Conservation (phyloP, 2,113 vertebrate species). For the Saccopteryx bilineata region DNA sequence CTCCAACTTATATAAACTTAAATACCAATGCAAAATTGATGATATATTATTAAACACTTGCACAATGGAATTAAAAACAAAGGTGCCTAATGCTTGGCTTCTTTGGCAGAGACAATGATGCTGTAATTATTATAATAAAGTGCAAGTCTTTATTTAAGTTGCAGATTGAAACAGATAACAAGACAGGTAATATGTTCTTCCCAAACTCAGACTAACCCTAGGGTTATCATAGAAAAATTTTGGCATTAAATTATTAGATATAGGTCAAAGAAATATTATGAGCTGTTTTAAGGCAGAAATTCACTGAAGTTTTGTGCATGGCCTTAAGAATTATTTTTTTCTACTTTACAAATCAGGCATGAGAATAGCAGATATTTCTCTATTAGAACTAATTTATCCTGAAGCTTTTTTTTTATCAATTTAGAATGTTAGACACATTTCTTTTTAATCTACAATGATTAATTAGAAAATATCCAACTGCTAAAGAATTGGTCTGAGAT, state of each 20-base stretch:
- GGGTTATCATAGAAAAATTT: neutral
- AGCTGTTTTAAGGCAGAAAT: neutral
- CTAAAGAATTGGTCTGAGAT: neutral
- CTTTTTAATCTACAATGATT: neutral
- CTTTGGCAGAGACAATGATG: neutral
- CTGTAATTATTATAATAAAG: neutral
- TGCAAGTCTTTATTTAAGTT: neutral
- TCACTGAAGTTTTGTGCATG: neutral
- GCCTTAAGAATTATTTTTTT: neutral
- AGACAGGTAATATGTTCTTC: constrained; percentile 15
- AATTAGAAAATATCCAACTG: constrained; percentile 37
- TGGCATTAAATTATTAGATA: constrained; percentile 31
- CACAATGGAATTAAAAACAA: neutral
- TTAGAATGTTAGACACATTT: constrained; percentile 35
- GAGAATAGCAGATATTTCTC: neutral
- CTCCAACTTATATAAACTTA: neutral
- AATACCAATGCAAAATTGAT: neutral
- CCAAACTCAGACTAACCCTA: neutral
- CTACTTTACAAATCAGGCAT: neutral
- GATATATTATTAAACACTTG: neutral
- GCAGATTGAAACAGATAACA: neutral
- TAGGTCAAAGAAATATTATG: constrained; percentile 16
- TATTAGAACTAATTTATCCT: constrained; percentile 18
- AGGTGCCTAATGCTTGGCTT: neutral
- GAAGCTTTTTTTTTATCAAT: neutral